Base-by-base conservation (phyloP, 2,888 invertebrate genomes). In the Campaea margaritaria region DNA sequence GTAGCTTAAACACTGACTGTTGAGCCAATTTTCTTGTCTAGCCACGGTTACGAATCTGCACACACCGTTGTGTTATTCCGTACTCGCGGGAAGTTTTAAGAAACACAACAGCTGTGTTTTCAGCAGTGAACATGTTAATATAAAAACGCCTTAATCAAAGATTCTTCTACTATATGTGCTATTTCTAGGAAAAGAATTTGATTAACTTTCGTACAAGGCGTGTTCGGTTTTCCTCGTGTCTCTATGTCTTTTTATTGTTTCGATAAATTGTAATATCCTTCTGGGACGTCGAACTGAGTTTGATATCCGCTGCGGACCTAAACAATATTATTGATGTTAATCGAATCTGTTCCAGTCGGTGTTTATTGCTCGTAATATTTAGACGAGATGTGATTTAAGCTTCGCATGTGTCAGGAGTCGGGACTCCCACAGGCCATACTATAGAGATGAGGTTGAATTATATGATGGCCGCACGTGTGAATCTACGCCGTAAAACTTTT, bases 181-280 rank as follows among this genome's bases (percentile, higher is more conserved):
- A 63, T 62, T 58, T 58, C 59, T 56, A 13, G n/a, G 54, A 5
- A 49, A 55, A 49, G 60, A 61, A 67, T 69, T 65, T 67, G 64
- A 67, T 67, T 67, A 65, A 69, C 65, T 61, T 61, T 61, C 43
- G 51, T 43, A 39, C 31, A 46, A 47, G 51, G 46, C 46, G 45
- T 47, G 65, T 58, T 64, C 51, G 54, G 61, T 64, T 64, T 65
- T 67, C 64, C 58, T 65, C 58, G 38, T 68, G 49, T 63, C n/a
- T n/a, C 21, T 57, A 31, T 58, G 62, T 61, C 59, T 56, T 68
- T 67, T 67, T 68, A 70, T 68, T 66, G 70, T 64, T 67, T 67
- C 58, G 62, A 66, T 68, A 67, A 68, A 68, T 67, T 68, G 67
- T 68, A 65, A 70, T 70, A 64, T 67, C 63, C 70, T 58, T 50